Evolutionary conservation across 1,140 invertebrate genomes (phyloP), one percentile per base, ranked within the genome.

Genomic region (Triops cancriformis): DNA sequence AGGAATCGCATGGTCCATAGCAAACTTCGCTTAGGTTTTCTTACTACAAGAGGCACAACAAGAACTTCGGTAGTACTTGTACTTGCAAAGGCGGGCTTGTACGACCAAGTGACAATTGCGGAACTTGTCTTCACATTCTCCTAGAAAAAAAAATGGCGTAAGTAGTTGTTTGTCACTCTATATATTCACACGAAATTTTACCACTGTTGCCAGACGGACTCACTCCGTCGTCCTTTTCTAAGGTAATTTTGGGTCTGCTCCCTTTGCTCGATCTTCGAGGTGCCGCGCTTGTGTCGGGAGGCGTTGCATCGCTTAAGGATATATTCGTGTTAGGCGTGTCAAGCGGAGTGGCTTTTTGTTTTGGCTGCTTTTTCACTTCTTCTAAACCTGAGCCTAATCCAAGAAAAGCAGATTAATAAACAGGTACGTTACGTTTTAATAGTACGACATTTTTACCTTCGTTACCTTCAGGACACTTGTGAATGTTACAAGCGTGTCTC

Each of bases 61-160:
- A 73, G 91, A 90, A 45, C 88, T 87, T 42, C 88, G 88, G 84
- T 95, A 95, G 84, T 92, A 94, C 77, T 90, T 89, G 82, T 93
- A 94, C 81, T 88, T 89, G 83, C 93, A 95, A 0, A 94, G 87
- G 72, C 92, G 86, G 11, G 92, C 91, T 84, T 93, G 90, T 0
- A 91, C 89, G 0, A 93, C 92, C 79, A 93, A 85, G 76, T 88
- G 86, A 83, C 93, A 95, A 82, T 92, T 92, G 12, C 85, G 81
- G 80, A 92, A 88, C 81, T 87, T 90, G 83, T 96, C 93, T 73
- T 87, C 85, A 81, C 94, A 96, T n/a, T 82, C 79, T 81, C 83
- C 84, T 84, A 77, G 26, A 78, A 31, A 77, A 75, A 77, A 76
- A 80, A 73, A 80, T n/a, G n/a, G n/a, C n/a, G n/a, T n/a, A n/a